Percentiles rank a stretch among this genome's conserved stretches.
Conservation (phyloP, 1,140 invertebrate genomes). For the Brachionus paranguensis region DNA sequence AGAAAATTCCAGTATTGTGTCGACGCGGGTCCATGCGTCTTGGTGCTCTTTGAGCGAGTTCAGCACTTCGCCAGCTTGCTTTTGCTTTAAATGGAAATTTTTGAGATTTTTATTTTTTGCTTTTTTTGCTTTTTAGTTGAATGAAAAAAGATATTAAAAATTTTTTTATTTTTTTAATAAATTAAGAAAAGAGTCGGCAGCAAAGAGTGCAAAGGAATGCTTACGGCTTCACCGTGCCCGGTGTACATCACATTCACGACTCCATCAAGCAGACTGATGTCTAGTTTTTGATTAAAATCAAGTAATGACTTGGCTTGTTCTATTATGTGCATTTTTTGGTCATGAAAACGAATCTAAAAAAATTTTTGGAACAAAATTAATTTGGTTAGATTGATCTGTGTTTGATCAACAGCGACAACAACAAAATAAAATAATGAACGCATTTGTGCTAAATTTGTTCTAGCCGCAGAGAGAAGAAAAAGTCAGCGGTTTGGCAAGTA, state of each 20-base stretch:
- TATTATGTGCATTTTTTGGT: constrained; percentile 38
- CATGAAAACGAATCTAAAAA: background rate
- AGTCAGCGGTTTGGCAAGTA: background rate
- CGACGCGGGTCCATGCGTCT: constrained; percentile 96
- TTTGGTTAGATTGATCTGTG: background rate
- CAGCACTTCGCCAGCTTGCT: constrained; percentile 34
- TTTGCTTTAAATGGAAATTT: background rate
- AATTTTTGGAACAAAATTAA: background rate
- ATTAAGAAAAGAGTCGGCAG: background rate
- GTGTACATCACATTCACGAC: constrained; percentile 39
- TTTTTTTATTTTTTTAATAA: background rate
- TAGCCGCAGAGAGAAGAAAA: background rate
- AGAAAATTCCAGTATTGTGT: constrained; percentile 92
- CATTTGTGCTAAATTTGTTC: background rate
- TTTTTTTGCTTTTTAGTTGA: background rate
- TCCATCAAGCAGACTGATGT: constrained; percentile 37
- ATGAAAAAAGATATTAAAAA: background rate
- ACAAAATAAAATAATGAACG: background rate
- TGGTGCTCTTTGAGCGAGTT: constrained; percentile 81
- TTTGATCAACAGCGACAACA: background rate
- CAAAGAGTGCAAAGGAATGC: background rate
- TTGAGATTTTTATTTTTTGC: background rate
- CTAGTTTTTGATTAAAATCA: constrained; percentile 38
- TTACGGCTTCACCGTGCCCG: constrained; percentile 37
- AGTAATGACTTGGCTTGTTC: constrained; percentile 37